Base-by-base conservation (phyloP, 2,797 vertebrate species). In the Nannoperca australis region DNA sequence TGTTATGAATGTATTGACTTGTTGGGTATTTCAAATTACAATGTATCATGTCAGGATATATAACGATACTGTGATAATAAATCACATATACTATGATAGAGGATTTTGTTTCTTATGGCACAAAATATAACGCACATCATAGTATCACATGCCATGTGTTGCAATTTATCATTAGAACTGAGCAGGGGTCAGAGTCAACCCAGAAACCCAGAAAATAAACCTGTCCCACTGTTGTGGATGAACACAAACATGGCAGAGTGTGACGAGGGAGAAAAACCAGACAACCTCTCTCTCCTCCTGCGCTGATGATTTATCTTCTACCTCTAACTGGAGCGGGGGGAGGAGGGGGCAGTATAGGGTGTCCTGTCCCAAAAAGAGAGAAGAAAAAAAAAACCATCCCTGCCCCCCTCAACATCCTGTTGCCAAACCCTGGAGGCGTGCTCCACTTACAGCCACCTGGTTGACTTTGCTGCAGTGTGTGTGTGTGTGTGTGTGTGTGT, bases 401-500 rank as follows among this genome's bases (percentile, higher is more conserved):
- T 34, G 27, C 78, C 79, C 80, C 66, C 75, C 53, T 61, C 44
- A 22, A 56, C 40, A 80, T 63, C 80, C 73, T 17, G 0, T n/a
- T 69, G 74, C 85, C 74, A 85, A 77, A 83, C 91, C 94, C 94
- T 74, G 54, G 91, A 89, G 94, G 91, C 86, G 82, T 95, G 94
- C 83, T 93, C 95, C 77, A 95, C 83, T 95, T 95, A 70, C 74
- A 82, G 81, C 90, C 93, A 94, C 93, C 92, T 94, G 92, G 92
- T 91, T 93, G 89, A 92, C 88, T 90, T 90, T 90, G 82, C 87
- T 76, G 83, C 77, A 79, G 72, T 40, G 70, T 54, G 72, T 72
- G 68, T 54, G 50, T 69, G 60, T 53, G 47, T 42, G 60, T 51
- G 66, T 58, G 27, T 73, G 32, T 63, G 13, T 36, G 68, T 59